A percentile compares a stretch with the other conserved stretches of the same genome.
Conservation (phyloP, 2,113 vertebrate species). For the Nibea coibor region DNA sequence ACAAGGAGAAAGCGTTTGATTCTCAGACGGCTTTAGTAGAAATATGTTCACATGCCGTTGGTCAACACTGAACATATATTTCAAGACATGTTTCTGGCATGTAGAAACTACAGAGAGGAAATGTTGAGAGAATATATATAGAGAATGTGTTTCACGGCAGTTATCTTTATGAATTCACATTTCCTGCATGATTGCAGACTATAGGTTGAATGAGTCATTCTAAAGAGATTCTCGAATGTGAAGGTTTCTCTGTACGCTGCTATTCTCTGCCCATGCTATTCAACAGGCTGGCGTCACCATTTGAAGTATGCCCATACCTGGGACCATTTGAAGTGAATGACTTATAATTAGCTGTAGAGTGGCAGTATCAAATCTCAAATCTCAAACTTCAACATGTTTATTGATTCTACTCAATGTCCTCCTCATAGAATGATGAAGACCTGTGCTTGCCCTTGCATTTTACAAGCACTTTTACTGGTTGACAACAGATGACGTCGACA, state of each 20-base stretch:
- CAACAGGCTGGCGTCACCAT: neutral
- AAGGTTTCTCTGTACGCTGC: neutral
- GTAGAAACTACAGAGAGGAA: neutral
- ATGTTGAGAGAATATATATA: neutral
- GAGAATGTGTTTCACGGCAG: too few relatives aligned
- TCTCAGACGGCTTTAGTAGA: neutral
- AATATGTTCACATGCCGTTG: neutral
- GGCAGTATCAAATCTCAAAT: neutral
- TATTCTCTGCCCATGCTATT: neutral
- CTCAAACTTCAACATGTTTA: neutral
- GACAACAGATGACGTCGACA: too few relatives aligned
- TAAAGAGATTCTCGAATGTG: neutral
- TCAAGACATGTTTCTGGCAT: neutral
- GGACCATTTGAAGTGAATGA: too few relatives aligned
- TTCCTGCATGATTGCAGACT: neutral
- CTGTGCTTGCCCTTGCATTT: neutral
- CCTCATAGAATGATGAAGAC: neutral
- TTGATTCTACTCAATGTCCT: neutral
- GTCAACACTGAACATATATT: neutral
- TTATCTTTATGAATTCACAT: neutral
- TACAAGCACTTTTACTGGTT: too few relatives aligned
- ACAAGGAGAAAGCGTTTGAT: too few relatives aligned
- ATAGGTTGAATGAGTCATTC: conserved; percentile 1
- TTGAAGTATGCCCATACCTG: neutral
- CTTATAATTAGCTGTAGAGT: too few relatives aligned